Evolutionary conservation across 53 echinoderm and acorn worm genomes (phyloP), one percentile per base, ranked within the genome.

Genomic region (Echinarachnius parma): DNA sequence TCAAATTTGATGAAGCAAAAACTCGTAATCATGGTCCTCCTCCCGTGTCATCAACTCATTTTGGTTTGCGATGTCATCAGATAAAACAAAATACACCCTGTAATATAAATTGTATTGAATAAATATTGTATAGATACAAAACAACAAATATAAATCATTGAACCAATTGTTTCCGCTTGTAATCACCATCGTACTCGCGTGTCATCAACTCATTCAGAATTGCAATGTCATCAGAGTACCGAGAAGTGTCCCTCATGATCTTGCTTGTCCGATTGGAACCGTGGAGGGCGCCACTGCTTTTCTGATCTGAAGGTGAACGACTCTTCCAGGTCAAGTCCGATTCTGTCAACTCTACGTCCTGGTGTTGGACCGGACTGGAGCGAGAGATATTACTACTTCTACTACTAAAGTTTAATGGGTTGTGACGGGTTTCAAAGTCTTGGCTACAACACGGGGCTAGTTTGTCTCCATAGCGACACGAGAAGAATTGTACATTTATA

Each of bases 141-240:
- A n/a, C n/a, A n/a, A n/a, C n/a, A n/a, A n/a, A n/a, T n/a, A n/a
- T n/a, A n/a, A n/a, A n/a, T n/a, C n/a, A n/a, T n/a, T n/a, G n/a
- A n/a, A n/a, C n/a, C n/a, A n/a, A n/a, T n/a, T n/a, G n/a, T n/a
- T n/a, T n/a, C n/a, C n/a, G n/a, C n/a, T n/a, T n/a, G n/a, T n/a
- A n/a, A n/a, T n/a, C n/a, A n/a, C n/a, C n/a, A n/a, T n/a, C n/a
- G n/a, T n/a, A n/a, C n/a, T n/a, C n/a, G n/a, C n/a, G n/a, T n/a
- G n/a, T n/a, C 39, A 85, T 63, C 50, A 75, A 53, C 57, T 85
- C 48, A 50, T 80, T 76, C 18, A 65, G 64, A 50, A 25, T 58
- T 11, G 67, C 67, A 33, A 85, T 77, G 59, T 85, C 86, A 27
- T 85, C 86, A 15, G 52, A 18, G 34, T 64, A 84, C 5, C 72